Evolutionary conservation across 1,140 invertebrate species (phyloP), one percentile per base, ranked within the genome.

Genomic region (Adelges cooleyi): DNA sequence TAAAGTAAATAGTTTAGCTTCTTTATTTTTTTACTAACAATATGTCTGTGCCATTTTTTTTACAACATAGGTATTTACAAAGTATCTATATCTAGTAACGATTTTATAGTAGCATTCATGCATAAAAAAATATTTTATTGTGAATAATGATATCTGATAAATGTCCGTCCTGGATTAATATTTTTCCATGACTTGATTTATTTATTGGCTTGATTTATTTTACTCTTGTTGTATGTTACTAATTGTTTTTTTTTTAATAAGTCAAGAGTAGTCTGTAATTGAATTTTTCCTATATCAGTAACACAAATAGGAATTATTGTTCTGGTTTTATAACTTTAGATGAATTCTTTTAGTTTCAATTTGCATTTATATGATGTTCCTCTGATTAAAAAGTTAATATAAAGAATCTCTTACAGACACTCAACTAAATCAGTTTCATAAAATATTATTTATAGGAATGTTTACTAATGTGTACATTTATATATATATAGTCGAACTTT

Each of bases 41-140:
- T 33, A 33, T 62, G 56, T 62, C 56, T 62, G 56, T 62, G 56
- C 56, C 56, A 62, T 62, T 62, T 62, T 62, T 62, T 59, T 46
- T 62, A 15, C n/a, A 33, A 6, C 11, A 48, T 46, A 46, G 15
- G 25, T 62, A 62, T 42, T 44, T 44, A 46, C 10, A 27, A 48
- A 33, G 20, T 59, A 23, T 59, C 23, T 62, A 29, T 29, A 62
- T 13, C 22, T 48, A 62, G 25, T 62, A 18, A 62, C 56, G 46
- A 48, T 62, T 62, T 62, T n/a, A n/a, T n/a, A 46, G 22, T 62
- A 29, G 46, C 42, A 29, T 48, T 48, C 25, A 48, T 48, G 20
- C 46, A 46, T 62, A 29, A 6, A 33, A 48, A 48, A 33, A 15
- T 33, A 46, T 59, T 59, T 59, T 59, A 46, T 48, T 48, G 42